phyloP scores from a whole-genome alignment of 2,797 vertebrate genomes.

The Craterocephalus amniculus region DNA sequence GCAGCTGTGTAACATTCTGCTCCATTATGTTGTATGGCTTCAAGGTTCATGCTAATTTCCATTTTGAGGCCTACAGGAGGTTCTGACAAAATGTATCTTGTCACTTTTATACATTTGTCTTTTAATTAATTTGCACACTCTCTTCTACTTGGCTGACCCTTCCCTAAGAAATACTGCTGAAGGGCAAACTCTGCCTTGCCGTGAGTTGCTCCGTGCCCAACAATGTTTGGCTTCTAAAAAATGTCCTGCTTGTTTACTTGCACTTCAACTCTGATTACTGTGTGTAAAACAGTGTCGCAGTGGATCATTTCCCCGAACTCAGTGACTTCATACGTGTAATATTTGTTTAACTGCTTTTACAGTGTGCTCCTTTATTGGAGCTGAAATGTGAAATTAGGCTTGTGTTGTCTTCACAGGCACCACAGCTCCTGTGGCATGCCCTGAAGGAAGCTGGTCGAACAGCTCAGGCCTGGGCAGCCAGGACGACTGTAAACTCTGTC shows the following conservation, averaged over 20 bases:
- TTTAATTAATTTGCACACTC: slow-evolving; percentile 47
- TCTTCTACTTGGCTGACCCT: slow-evolving; percentile 38
- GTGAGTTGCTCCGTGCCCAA: slow-evolving; percentile 7
- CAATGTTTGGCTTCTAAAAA: slow-evolving; percentile 1
- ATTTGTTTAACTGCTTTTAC: slow-evolving; percentile 1
- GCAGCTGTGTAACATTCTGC: slow-evolving; percentile 43
- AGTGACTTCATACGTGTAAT: slow-evolving; percentile 12
- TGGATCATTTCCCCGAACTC: slow-evolving; percentile 2
- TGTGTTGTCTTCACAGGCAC: slow-evolving; percentile 76
- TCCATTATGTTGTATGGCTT: slow-evolving; percentile 25
- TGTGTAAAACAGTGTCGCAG: slow-evolving; percentile 13
- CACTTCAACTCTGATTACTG: slow-evolving; percentile 16
- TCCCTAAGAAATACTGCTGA: slow-evolving; percentile 36
- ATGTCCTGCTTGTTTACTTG: slow-evolving; percentile 8
- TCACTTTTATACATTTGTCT: slow-evolving; percentile 41
- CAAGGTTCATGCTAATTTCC: slow-evolving; percentile 65
- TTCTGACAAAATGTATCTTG: slow-evolving; percentile 56
- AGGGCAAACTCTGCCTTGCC: slow-evolving; percentile 26
- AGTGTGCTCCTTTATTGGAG: background rate
- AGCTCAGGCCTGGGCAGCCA: slow-evolving; percentile 74
- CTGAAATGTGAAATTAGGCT: slow-evolving; percentile 13
- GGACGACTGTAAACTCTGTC: slow-evolving; percentile 83
- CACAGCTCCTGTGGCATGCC: slow-evolving; percentile 79
- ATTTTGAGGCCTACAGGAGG: slow-evolving; percentile 50
- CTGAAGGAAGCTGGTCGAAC: slow-evolving; percentile 86